Percentiles rank a stretch among this genome's conserved stretches.
These are phyloP conservation scores for Agrotis ipsilon DNA, from an alignment of 2,888 invertebrate species.

Conservation along the genomic window DNA sequence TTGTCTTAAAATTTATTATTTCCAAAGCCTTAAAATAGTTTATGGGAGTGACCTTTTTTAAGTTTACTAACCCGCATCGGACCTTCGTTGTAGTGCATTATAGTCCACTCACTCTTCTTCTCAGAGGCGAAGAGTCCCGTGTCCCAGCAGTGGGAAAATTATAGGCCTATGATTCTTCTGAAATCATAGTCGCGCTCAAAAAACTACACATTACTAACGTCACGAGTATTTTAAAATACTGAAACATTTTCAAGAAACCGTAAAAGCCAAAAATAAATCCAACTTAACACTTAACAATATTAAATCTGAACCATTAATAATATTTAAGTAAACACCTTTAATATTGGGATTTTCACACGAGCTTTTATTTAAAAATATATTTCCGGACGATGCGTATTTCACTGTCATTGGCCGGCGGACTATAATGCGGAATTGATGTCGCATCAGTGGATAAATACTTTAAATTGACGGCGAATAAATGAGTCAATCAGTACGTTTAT, in stretches of 20 bases:
- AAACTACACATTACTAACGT: too few relatives aligned
- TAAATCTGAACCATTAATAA: conserved; percentile 52
- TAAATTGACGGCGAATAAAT: conserved; percentile 70
- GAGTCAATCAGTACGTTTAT: conserved; percentile 73
- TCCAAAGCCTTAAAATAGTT: too few relatives aligned
- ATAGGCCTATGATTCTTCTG: not conserved
- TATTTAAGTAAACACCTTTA: conserved; percentile 57
- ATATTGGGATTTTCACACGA: conserved; percentile 42
- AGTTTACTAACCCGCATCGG: too few relatives aligned
- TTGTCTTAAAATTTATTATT: too few relatives aligned
- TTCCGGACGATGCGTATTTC: conserved; percentile 52
- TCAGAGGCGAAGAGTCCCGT: too few relatives aligned
- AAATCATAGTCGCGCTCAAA: not conserved
- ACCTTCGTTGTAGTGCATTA: too few relatives aligned
- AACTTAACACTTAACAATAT: conserved; percentile 36
- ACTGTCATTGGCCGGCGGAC: conserved; percentile 54
- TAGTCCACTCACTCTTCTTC: too few relatives aligned
- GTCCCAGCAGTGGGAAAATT: too few relatives aligned
- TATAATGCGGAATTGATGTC: conserved; percentile 66
- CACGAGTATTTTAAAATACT: not conserved
- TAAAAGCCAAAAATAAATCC: conserved; percentile 44
- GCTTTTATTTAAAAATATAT: conserved; percentile 56
- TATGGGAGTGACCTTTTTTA: too few relatives aligned
- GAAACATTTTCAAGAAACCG: conserved; percentile 22
- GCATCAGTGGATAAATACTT: conserved; percentile 65